These are phyloP conservation scores for Marisa cornuarietis DNA, from an alignment of 1,140 invertebrate species.

Conservation along the genomic window DNA sequence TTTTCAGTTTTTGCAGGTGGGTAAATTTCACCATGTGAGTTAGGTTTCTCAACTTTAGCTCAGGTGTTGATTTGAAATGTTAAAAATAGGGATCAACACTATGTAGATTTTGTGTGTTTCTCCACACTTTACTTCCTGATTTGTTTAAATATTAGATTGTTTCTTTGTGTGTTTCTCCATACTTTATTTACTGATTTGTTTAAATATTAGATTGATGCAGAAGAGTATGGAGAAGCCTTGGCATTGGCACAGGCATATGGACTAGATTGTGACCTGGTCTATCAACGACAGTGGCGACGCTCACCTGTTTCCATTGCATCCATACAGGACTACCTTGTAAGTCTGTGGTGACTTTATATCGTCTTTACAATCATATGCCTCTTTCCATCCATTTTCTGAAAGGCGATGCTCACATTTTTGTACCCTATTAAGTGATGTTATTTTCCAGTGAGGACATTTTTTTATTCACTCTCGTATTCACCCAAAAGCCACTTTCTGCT, in stretches of 20 bases:
- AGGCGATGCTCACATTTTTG: too few relatives aligned
- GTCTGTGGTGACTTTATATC: conserved; percentile 23
- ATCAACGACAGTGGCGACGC: conserved; percentile 84
- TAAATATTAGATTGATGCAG: conserved; percentile 72
- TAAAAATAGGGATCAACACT: too few relatives aligned
- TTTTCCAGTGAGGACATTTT: too few relatives aligned
- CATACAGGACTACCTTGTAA: conserved; percentile 79
- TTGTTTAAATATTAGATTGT: conserved; percentile 60
- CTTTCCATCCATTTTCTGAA: neutral
- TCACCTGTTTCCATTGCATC: conserved; percentile 77
- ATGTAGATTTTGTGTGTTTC: too few relatives aligned
- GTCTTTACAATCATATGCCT: neutral
- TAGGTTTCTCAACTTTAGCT: too few relatives aligned
- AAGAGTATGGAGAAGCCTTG: conserved; percentile 83
- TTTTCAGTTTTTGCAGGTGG: too few relatives aligned
- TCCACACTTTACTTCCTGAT: neutral
- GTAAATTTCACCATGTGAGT: too few relatives aligned
- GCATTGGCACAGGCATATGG: conserved; percentile 77
- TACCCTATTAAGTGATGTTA: too few relatives aligned
- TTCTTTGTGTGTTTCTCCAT: too few relatives aligned
- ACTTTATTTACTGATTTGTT: neutral
- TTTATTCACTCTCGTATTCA: too few relatives aligned
- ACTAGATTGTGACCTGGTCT: conserved; percentile 83
- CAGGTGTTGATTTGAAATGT: too few relatives aligned
- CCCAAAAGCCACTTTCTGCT: too few relatives aligned